Evolutionary conservation across 2,797 vertebrate species (phyloP).

Genomic region (Emydoidea blandingii): DNA sequence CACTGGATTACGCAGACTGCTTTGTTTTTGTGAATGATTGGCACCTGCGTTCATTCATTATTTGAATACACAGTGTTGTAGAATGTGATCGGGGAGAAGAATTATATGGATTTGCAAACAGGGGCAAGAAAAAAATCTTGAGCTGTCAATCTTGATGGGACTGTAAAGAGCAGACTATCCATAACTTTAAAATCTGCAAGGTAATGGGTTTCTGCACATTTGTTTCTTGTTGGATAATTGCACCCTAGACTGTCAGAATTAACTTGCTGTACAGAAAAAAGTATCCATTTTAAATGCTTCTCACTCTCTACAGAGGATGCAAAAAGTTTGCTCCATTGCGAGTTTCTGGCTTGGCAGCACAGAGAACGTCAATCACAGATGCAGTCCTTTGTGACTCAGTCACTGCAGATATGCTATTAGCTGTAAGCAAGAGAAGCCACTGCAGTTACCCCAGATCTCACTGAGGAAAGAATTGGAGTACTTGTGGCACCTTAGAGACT

Average conservation of each 20-base stretch:
- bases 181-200: background rate
- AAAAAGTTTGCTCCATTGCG: rapidly evolving
- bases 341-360: background rate
- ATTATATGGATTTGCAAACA: background rate
- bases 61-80: background rate
- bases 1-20: background rate
- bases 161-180: background rate
- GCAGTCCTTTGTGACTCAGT: background rate
- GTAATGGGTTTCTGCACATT: background rate
- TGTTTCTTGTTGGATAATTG: background rate
- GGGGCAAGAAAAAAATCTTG: background rate
- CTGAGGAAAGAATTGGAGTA: too few relatives aligned
- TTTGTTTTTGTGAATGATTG: background rate
- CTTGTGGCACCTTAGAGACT: too few relatives aligned
- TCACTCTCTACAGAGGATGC: background rate
- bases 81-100: background rate
- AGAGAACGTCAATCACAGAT: background rate
- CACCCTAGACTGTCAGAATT: background rate
- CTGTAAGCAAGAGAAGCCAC: background rate
- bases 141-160: background rate
- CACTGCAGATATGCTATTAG: background rate
- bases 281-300: background rate
- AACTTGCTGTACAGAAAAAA: background rate
- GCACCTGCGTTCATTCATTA: background rate
- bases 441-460: background rate